Percentiles rank a stretch among this genome's conserved stretches.
Evolutionary conservation across 2,113 vertebrate genomes (phyloP).

Genomic region (Macaca nemestrina): DNA sequence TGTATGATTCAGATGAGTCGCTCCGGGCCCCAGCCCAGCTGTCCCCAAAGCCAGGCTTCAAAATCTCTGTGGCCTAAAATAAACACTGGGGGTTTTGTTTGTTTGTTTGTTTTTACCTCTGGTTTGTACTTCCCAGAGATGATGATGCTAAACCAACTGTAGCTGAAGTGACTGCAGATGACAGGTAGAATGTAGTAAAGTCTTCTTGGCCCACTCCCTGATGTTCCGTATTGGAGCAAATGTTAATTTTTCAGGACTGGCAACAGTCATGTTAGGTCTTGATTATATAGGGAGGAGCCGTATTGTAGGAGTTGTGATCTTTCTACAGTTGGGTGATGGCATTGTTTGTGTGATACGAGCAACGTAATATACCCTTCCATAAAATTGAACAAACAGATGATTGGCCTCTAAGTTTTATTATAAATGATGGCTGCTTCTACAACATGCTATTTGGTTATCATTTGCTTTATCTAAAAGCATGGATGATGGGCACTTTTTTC

Average conservation of each 20-base stretch:
- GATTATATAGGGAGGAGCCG: neutral
- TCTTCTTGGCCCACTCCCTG: fast-evolving
- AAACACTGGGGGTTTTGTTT: neutral
- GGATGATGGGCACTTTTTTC: neutral
- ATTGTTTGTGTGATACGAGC: neutral
- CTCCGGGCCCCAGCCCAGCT: neutral
- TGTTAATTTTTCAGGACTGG: neutral
- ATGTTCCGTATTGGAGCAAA: fast-evolving
- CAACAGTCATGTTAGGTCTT: fast-evolving
- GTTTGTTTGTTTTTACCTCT: neutral
- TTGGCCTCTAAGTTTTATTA: neutral
- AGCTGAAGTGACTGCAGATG: fast-evolving
- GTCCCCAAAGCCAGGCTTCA: neutral
- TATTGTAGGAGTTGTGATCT: neutral
- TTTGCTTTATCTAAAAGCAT: neutral
- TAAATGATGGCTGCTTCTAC: neutral
- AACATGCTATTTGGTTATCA: neutral
- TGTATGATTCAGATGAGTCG: neutral
- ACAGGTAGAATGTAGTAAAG: fast-evolving
- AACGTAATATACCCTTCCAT: fast-evolving
- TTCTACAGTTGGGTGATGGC: neutral
- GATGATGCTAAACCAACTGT: neutral
- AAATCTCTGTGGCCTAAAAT: neutral
- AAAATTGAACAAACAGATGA: neutral
- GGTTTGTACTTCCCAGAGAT: neutral